These are phyloP conservation scores for Ardeotis arabs DNA, from an alignment of 2,113 vertebrate genomes.

Conservation along the genomic window DNA sequence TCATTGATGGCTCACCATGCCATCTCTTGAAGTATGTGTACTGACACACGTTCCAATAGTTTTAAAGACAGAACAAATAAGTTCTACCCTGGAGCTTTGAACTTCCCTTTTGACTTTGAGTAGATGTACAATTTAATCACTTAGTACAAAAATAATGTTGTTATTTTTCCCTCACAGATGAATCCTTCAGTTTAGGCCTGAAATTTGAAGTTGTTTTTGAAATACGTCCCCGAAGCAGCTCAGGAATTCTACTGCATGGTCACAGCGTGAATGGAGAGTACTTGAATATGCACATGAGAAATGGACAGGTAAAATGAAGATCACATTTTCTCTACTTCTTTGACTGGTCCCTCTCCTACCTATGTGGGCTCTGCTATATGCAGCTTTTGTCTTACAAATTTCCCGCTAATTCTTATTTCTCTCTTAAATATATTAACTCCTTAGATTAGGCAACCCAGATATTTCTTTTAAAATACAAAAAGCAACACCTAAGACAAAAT, in stretches of 20 bases:
- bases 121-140: neutral
- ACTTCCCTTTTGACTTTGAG: neutral
- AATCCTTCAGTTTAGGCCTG: slow-evolving; percentile 85
- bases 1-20: neutral
- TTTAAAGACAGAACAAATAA: neutral
- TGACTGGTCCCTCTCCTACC: neutral
- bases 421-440: neutral
- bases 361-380: neutral
- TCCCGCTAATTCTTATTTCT: neutral
- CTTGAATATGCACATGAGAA: slow-evolving; percentile 86
- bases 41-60: neutral
- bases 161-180: slow-evolving; percentile 76
- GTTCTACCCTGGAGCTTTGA: neutral
- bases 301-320: slow-evolving; percentile 79
- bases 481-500: neutral
- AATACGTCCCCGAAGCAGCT: slow-evolving; percentile 88
- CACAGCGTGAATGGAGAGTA: slow-evolving; percentile 81
- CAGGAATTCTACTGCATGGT: slow-evolving; percentile 87
- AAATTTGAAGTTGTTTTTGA: slow-evolving; percentile 91
- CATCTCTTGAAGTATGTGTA: neutral
- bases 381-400: slow-evolving; percentile 6
- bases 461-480: neutral
- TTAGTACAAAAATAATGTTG: neutral
- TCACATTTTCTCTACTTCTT: neutral
- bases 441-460: neutral